Conservation (phyloP, 2,888 invertebrate genomes). For the Rhodophaea formosa region DNA sequence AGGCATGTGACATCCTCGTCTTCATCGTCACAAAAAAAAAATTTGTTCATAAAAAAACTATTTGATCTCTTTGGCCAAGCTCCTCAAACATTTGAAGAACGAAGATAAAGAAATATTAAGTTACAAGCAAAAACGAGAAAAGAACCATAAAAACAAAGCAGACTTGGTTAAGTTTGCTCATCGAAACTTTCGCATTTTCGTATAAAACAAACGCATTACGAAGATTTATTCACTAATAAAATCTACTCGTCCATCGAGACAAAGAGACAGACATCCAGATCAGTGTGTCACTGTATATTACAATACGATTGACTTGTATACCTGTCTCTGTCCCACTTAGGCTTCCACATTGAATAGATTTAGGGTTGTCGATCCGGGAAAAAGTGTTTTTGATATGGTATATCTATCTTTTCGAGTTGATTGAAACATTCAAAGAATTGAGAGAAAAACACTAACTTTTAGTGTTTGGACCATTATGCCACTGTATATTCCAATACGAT, state of each 20-base stretch:
- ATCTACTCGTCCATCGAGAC: slow-evolving; percentile 17
- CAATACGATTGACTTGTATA: slow-evolving; percentile 6
- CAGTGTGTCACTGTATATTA: slow-evolving; percentile 19
- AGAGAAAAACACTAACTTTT: no score
- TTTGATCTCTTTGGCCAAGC: no score
- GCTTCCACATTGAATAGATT: no score
- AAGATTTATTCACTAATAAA: slow-evolving; percentile 1
- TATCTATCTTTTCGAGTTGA: no score
- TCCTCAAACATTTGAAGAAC: no score
- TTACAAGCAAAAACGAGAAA: background rate
- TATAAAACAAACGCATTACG: background rate
- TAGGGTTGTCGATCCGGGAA: no score
- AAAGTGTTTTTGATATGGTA: no score
- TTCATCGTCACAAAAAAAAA: no score
- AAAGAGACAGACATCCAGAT: slow-evolving; percentile 14
- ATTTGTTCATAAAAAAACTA: no score
- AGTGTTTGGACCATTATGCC: no score
- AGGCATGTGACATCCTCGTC: no score
- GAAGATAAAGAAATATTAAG: background rate
- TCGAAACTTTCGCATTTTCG: background rate
- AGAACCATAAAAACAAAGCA: background rate
- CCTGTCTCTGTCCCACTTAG: background rate
- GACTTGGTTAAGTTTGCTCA: background rate
- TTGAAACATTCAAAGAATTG: no score
- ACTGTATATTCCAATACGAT: background rate